A percentile compares a stretch with the other conserved stretches of the same genome.
Evolutionary conservation across 2,888 invertebrate genomes (phyloP).

Genomic region (Diabrotica balteata): DNA sequence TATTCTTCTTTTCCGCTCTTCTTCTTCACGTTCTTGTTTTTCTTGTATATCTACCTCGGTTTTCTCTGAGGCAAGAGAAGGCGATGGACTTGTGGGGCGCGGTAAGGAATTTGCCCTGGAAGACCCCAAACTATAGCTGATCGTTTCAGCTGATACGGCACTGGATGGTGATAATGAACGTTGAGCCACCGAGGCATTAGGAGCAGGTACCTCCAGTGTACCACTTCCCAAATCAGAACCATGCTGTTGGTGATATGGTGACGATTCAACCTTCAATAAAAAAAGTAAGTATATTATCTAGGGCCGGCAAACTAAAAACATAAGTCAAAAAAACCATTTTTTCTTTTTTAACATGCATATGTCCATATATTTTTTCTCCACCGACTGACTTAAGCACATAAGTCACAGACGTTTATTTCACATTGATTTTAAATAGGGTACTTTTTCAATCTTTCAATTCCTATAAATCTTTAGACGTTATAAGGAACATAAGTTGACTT

Average conservation of each 20-base stretch:
- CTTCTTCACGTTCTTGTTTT: constrained; percentile 94
- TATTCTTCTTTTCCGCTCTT: constrained; percentile 91
- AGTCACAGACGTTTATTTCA: too few relatives aligned
- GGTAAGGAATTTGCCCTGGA: constrained; percentile 73
- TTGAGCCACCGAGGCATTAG: constrained; percentile 54
- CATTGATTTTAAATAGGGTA: too few relatives aligned
- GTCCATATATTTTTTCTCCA: too few relatives aligned
- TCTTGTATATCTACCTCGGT: constrained; percentile 86
- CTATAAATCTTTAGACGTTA: too few relatives aligned
- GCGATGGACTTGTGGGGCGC: constrained; percentile 87
- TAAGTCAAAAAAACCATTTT: too few relatives aligned
- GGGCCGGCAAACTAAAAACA: too few relatives aligned
- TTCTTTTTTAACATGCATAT: too few relatives aligned
- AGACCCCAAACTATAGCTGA: constrained; percentile 68
- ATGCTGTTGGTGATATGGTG: constrained; percentile 58
- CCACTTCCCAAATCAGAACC: constrained; percentile 56
- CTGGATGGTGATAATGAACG: constrained; percentile 68
- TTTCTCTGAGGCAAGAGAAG: constrained; percentile 90
- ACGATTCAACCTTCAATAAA: constrained; percentile 54
- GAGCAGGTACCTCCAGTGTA: constrained; percentile 58
- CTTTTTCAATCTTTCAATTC: too few relatives aligned
- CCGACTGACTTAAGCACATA: too few relatives aligned
- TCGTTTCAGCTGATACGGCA: constrained; percentile 68
- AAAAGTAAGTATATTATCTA: too few relatives aligned
- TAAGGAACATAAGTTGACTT: too few relatives aligned